phyloP scores from a whole-genome alignment of 2,888 invertebrate genomes.

The Eugnorisma glareosa region DNA sequence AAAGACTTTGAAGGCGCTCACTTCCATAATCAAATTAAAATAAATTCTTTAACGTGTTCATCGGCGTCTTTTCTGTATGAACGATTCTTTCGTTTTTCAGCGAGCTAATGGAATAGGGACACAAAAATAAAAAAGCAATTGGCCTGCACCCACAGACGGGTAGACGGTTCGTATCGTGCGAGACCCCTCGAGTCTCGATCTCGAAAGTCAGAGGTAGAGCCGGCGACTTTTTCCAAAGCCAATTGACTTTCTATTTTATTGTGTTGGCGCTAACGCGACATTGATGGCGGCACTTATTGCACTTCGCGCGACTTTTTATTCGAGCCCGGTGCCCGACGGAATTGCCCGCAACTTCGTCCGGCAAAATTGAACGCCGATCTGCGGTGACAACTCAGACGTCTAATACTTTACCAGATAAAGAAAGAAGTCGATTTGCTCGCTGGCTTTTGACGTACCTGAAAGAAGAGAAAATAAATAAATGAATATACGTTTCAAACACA shows the following conservation, averaged over 20 bases:
- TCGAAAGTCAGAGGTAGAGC: constrained; percentile 61
- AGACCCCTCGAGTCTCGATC: constrained; percentile 65
- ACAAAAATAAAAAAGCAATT: constrained; percentile 65
- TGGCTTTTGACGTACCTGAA: constrained; percentile 77
- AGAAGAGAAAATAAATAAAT: constrained; percentile 48
- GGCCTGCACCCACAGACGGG: constrained; percentile 53
- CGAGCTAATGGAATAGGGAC: constrained; percentile 58
- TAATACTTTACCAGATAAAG: constrained; percentile 65
- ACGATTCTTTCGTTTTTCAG: constrained; percentile 33
- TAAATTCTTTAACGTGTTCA: constrained; percentile 44
- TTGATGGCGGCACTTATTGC: constrained; percentile 89
- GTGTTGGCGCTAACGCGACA: constrained; percentile 87
- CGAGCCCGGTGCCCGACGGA: constrained; percentile 72
- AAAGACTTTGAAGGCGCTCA: constrained; percentile 38
- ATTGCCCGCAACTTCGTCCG: constrained; percentile 74
- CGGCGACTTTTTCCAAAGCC: constrained; percentile 77
- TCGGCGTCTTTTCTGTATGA: constrained; percentile 33
- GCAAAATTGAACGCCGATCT: constrained; percentile 78
- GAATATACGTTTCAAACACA: constrained; percentile 2
- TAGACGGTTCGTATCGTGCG: constrained; percentile 49
- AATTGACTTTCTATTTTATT: constrained; percentile 89
- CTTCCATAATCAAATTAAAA: constrained; percentile 48
- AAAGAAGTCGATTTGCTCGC: constrained; percentile 42
- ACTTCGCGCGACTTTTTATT: constrained; percentile 83
- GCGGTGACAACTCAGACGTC: constrained; percentile 67